phyloP scores from a whole-genome alignment of 2,797 vertebrate genomes.

The Sylvilagus floridanus region DNA sequence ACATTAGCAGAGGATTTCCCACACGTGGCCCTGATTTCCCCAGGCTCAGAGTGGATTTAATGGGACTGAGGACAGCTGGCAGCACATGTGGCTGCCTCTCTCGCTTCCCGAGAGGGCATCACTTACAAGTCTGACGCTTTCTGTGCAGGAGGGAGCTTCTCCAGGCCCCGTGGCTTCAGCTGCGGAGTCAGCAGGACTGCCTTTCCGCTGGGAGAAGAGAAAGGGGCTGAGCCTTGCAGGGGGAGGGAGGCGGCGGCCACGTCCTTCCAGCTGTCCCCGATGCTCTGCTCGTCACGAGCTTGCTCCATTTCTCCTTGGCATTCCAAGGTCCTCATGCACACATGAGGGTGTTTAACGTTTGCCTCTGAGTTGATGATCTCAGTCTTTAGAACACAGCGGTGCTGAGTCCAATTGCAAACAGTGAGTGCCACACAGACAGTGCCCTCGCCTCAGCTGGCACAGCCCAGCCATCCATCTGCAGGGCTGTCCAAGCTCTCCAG shows the following conservation, averaged over 20 bases:
- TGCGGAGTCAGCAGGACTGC: background rate
- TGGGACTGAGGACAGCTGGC: background rate
- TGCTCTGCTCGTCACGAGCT: background rate
- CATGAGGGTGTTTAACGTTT: background rate
- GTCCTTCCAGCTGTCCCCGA: background rate
- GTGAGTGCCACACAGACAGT: background rate
- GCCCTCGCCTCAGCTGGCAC: background rate
- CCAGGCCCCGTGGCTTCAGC: background rate
- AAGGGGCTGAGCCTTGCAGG: background rate
- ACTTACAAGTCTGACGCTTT: background rate
- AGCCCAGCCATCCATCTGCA: background rate
- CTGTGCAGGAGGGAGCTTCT: background rate
- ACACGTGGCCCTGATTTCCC: background rate
- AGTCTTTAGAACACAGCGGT: background rate
- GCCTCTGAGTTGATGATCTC: background rate
- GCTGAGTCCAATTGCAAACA: background rate
- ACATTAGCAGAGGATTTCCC: background rate
- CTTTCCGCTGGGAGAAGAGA: background rate
- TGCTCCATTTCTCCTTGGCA: background rate
- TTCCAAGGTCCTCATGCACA: rapidly evolving
- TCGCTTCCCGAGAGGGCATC: background rate
- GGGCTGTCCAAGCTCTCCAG: background rate
- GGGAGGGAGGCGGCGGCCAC: background rate
- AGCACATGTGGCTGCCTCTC: background rate
- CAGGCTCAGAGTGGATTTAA: background rate